A percentile compares a stretch with the other conserved stretches of the same genome.
Evolutionary conservation across 2,113 vertebrate species (phyloP).

Genomic region (Zapus hudsonius): DNA sequence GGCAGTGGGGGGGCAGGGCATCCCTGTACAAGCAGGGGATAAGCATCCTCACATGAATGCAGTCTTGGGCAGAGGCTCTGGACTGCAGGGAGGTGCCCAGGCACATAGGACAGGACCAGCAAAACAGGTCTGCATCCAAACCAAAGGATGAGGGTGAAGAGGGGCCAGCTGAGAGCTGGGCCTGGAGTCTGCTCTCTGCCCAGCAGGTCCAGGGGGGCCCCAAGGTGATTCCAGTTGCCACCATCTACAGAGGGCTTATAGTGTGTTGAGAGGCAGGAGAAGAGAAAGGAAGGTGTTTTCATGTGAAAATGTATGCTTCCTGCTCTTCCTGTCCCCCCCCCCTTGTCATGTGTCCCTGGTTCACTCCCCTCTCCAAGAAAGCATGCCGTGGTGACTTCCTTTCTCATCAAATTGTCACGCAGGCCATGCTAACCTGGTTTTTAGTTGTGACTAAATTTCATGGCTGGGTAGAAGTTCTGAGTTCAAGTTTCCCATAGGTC

Average conservation of each 20-base stretch:
- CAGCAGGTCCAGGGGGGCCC: background rate
- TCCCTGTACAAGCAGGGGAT: fast-evolving
- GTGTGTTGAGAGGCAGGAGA: background rate
- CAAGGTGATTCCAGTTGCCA: background rate
- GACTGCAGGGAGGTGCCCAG: too few relatives aligned
- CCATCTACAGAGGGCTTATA: too few relatives aligned
- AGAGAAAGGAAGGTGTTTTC: background rate
- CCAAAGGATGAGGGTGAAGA: background rate
- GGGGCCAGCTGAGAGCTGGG: background rate
- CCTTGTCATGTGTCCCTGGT: too few relatives aligned
- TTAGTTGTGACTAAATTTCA: background rate
- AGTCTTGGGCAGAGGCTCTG: background rate
- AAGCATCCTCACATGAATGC: fast-evolving
- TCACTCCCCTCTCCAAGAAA: background rate
- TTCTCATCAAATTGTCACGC: background rate
- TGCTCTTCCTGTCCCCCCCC: too few relatives aligned
- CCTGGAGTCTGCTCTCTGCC: background rate
- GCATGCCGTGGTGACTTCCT: background rate
- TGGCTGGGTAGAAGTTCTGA: background rate
- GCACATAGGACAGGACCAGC: too few relatives aligned
- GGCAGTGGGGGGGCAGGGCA: fast-evolving
- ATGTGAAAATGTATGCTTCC: fast-evolving
- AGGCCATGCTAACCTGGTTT: background rate
- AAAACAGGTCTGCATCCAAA: too few relatives aligned
- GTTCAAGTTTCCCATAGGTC: background rate